These are phyloP conservation scores for Graptemys geographica DNA, from an alignment of 2,797 vertebrate species.

Conservation along the genomic window DNA sequence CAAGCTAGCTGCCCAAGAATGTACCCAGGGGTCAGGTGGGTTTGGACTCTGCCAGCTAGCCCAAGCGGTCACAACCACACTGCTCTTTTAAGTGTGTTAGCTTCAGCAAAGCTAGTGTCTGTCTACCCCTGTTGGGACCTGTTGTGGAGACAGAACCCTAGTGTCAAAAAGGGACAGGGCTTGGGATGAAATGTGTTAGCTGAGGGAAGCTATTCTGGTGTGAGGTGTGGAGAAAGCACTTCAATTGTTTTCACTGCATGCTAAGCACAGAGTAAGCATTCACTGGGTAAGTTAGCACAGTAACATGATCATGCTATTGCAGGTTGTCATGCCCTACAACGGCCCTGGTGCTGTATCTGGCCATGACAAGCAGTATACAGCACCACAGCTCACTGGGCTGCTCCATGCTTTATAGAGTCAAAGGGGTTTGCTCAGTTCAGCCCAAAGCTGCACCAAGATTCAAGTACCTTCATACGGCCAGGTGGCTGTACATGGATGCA, in stretches of 20 bases:
- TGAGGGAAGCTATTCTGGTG: neutral
- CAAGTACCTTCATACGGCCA: neutral
- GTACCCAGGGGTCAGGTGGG: neutral
- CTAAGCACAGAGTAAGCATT: neutral
- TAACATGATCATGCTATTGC: neutral
- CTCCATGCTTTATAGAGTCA: neutral
- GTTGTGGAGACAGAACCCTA: neutral
- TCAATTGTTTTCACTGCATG: neutral
- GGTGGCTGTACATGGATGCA: neutral
- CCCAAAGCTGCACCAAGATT: neutral
- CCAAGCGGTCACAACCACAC: too few relatives aligned
- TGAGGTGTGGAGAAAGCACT: fast-evolving
- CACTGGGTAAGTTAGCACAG: neutral
- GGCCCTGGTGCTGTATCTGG: neutral
- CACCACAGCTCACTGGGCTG: neutral
- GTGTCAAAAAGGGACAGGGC: neutral
- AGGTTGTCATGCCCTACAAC: neutral
- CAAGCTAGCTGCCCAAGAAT: neutral
- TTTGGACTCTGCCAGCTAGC: neutral
- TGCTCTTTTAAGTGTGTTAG: neutral
- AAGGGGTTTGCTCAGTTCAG: neutral
- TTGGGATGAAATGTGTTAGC: neutral
- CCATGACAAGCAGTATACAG: neutral
- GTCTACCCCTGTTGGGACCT: neutral
- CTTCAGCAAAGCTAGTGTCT: neutral